A percentile compares a stretch with the other conserved stretches of the same genome.
Conservation (phyloP, 2,797 vertebrate species). For the Rhinogobio ventralis region DNA sequence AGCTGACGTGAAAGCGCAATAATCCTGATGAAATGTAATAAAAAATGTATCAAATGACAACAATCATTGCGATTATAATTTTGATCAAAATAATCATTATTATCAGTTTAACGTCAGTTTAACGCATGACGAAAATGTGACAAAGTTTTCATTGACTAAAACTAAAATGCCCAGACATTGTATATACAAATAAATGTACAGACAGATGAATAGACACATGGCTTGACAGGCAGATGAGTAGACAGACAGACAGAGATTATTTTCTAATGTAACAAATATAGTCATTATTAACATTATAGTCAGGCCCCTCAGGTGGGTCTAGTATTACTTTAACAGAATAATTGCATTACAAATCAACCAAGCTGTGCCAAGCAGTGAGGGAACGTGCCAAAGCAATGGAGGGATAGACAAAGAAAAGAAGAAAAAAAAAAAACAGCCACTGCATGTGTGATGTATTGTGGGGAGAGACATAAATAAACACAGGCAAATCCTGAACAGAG, state of each 20-base stretch:
- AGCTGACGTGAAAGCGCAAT: no score
- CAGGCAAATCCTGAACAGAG: constrained; percentile 21
- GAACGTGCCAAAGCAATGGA: constrained; percentile 19
- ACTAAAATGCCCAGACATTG: neutral
- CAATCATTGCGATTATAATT: no score
- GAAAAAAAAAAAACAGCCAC: neutral
- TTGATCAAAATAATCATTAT: no score
- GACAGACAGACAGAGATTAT: neutral
- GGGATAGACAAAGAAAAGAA: constrained; percentile 13
- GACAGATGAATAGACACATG: neutral
- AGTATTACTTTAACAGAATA: constrained; percentile 29
- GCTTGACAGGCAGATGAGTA: neutral
- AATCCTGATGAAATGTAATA: no score
- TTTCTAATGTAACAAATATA: constrained; percentile 2
- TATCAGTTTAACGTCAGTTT: no score
- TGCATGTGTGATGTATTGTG: constrained; percentile 33
- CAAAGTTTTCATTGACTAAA: neutral
- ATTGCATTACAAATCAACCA: constrained; percentile 43
- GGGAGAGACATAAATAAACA: constrained; percentile 39
- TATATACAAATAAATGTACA: neutral
- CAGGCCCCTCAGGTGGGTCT: constrained; percentile 12
- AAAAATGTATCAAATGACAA: no score
- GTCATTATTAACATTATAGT: neutral
- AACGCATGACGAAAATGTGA: neutral
- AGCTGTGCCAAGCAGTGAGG: constrained; percentile 8